These are phyloP conservation scores for Platycheirus rosarum DNA, from an alignment of 2,888 invertebrate genomes.

Conservation along the genomic window DNA sequence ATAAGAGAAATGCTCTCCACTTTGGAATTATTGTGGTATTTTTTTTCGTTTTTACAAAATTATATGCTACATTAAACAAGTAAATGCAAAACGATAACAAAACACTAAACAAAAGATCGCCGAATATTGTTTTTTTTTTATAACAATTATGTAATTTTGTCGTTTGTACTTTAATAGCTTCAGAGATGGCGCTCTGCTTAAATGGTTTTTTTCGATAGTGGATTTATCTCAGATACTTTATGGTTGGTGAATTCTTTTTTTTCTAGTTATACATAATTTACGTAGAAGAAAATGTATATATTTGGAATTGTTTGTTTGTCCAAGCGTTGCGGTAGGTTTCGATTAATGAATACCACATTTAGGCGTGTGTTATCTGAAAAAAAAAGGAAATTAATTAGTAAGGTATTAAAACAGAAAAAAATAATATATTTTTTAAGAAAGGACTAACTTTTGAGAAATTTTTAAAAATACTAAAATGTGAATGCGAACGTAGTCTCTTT, in stretches of 20 bases:
- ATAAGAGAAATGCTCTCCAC: no score
- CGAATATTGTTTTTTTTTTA: not conserved
- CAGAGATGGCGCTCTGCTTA: slow-evolving; percentile 9
- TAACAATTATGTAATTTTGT: no score
- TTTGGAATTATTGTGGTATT: not conserved
- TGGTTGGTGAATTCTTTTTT: slow-evolving; percentile 48
- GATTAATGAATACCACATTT: slow-evolving; percentile 23
- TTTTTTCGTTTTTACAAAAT: slow-evolving; percentile 12
- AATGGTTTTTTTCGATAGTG: slow-evolving; percentile 12
- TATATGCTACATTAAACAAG: slow-evolving; percentile 27
- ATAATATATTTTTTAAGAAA: no score
- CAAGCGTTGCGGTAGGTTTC: slow-evolving; percentile 32
- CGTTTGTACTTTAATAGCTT: slow-evolving; percentile 29
- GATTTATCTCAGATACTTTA: slow-evolving; percentile 25
- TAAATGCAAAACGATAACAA: slow-evolving; percentile 3
- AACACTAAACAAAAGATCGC: not conserved
- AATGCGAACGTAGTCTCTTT: no score
- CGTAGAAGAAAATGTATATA: slow-evolving; percentile 52
- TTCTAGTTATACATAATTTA: slow-evolving; percentile 69
- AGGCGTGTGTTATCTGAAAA: slow-evolving; percentile 46
- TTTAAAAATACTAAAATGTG: no score
- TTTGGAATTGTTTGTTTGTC: slow-evolving; percentile 32
- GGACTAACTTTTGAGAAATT: no score
- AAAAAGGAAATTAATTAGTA: slow-evolving; percentile 32
- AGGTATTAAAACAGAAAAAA: not conserved